phyloP scores from a whole-genome alignment of 2,797 vertebrate species.

The Pristis pectinata region DNA sequence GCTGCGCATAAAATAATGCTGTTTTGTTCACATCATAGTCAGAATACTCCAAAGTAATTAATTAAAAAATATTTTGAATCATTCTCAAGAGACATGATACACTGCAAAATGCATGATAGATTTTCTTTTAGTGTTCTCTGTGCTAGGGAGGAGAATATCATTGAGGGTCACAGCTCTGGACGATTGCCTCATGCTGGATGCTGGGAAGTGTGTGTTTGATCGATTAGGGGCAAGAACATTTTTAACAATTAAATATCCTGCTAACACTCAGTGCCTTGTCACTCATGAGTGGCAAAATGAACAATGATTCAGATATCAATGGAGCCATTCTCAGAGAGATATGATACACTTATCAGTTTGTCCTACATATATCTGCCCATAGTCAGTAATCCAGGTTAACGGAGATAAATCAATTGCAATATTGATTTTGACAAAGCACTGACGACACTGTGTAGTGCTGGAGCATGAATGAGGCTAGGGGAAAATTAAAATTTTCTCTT shows the following conservation, averaged over 20 bases:
- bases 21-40: neutral
- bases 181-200: neutral
- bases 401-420: neutral
- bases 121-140: neutral
- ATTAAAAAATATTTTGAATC: neutral
- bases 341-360: neutral
- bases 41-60: neutral
- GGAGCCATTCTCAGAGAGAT: neutral
- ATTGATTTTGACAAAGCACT: neutral
- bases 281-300: neutral
- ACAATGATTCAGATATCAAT: neutral
- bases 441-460: neutral
- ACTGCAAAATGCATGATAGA: no score
- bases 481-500: neutral
- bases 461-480: neutral
- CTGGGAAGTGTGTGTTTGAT: neutral
- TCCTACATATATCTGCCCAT: neutral
- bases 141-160: neutral
- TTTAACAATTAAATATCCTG: neutral
- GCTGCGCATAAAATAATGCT: neutral
- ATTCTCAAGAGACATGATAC: neutral
- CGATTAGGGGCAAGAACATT: neutral
- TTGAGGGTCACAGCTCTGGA: neutral
- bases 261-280: neutral
- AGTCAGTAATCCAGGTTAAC: neutral